Base-by-base conservation (phyloP, 1,140 invertebrate species). In the Stegodyphus mimosarum region DNA sequence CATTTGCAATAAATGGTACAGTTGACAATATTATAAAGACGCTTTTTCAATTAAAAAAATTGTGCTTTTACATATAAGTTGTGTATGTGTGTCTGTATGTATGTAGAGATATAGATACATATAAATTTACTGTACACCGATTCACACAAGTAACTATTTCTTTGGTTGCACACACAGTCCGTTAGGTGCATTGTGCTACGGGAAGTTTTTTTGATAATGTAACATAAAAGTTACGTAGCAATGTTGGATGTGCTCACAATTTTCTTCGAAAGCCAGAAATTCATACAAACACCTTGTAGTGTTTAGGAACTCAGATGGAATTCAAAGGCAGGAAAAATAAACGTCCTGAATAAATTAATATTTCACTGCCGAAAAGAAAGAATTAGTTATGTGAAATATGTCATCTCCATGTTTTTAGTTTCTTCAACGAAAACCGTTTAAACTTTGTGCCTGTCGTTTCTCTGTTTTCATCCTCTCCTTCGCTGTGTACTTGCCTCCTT, bases 381-480 rank as follows among this genome's bases (percentile, higher is more conserved):
- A 33, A 33, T 33, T 33, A 33, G 1, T 33, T 33, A 33, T 33
- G 33, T 33, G 33, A 33, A 33, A 33, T 33, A 33, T 60, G 73
- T 86, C 84, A 86, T 77, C 84, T 86, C 84, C 84, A 86, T 7
- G 76, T 77, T 49, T 86, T 86, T 10, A 86, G 84, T 49, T 86
- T 86, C 55, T 77, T 86, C 5, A 86, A 50, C 33, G 84, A 86
- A 7, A 86, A 53, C 71, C 76, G 72, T 53, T 78, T 78, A 50
- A 86, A 73, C 72, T 71, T 85, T 33, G 67, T 69, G 18, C 77
- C 73, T 11, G 83, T 78, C n/a, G 55, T 79, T 52, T 86, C 84
- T 72, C 67, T 70, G 6, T 3, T 53, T 70, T 86, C 84, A 60
- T 79, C 84, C 49, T 86, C 84, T 10, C 84, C 84, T 73, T 86